A percentile compares a stretch with the other conserved stretches of the same genome.
Conservation (phyloP, 2,888 invertebrate genomes). For the Nezara viridula region DNA sequence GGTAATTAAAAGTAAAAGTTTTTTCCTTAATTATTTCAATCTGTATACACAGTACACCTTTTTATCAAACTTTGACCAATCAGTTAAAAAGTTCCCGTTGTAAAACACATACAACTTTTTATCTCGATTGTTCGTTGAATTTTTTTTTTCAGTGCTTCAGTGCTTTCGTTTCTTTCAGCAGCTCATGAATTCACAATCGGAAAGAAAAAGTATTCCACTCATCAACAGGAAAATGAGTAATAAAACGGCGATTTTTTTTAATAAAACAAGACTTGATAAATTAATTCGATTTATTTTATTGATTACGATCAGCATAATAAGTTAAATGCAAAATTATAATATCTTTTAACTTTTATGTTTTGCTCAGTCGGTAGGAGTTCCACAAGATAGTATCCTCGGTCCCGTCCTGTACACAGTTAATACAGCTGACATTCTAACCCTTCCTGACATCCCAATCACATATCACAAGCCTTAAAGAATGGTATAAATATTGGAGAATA, state of each 20-base stretch:
- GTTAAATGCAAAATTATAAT: too few relatives aligned
- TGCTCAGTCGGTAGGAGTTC: too few relatives aligned
- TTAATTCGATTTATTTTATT: background rate
- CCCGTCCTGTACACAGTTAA: too few relatives aligned
- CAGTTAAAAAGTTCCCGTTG: background rate
- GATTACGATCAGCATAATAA: background rate
- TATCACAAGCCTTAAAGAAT: too few relatives aligned
- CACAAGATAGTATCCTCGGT: too few relatives aligned
- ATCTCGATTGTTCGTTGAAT: background rate
- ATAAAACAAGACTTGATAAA: background rate
- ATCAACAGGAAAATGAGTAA: background rate
- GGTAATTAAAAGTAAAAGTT: constrained; percentile 4
- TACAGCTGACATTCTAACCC: too few relatives aligned
- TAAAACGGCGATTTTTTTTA: background rate
- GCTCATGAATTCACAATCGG: background rate
- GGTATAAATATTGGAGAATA: too few relatives aligned
- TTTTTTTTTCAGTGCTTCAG: background rate
- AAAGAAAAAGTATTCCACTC: background rate
- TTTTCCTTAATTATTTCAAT: background rate
- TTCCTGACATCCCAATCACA: too few relatives aligned
- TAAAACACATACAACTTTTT: background rate
- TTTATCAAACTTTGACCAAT: background rate
- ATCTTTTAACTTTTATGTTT: too few relatives aligned
- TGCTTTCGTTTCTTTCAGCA: background rate
- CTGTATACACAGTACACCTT: background rate